A percentile compares a stretch with the other conserved stretches of the same genome.
Conservation (phyloP, 2,888 invertebrate species). For the Pyrochroa serraticornis region DNA sequence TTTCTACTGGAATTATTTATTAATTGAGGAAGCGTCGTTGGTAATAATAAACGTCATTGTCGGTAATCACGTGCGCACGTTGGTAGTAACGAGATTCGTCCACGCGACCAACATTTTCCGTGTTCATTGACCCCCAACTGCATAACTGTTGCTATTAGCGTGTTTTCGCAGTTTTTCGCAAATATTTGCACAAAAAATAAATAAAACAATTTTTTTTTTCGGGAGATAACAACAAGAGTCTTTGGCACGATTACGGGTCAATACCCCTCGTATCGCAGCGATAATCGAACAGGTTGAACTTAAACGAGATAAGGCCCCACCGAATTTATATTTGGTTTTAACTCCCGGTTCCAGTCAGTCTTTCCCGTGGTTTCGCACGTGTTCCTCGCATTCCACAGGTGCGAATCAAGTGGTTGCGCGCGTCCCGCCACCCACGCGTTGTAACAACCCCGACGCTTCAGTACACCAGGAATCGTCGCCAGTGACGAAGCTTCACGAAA, state of each 20-base stretch:
- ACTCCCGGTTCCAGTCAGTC: not conserved
- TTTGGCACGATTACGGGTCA: constrained; percentile 41
- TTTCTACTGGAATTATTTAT: not conserved
- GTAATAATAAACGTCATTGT: constrained; percentile 1
- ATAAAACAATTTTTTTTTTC: constrained; percentile 12
- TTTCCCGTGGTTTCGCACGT: constrained; percentile 12
- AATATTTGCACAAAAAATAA: constrained; percentile 10
- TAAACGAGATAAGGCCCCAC: not conserved
- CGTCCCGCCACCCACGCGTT: constrained; percentile 45
- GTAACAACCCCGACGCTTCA: constrained; percentile 43
- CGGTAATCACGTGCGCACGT: constrained; percentile 20
- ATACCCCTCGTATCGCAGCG: constrained; percentile 29
- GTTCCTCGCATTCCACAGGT: constrained; percentile 38
- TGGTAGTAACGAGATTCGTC: constrained; percentile 9
- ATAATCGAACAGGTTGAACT: constrained; percentile 10
- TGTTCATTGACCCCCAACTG: not conserved
- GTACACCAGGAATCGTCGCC: constrained; percentile 21
- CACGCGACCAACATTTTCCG: not conserved
- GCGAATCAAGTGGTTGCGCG: constrained; percentile 41
- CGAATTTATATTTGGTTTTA: not conserved
- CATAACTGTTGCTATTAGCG: no score
- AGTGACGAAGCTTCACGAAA: not conserved
- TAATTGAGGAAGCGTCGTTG: not conserved
- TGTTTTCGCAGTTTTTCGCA: constrained; percentile 9
- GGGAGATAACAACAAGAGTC: constrained; percentile 31